Percentiles rank a stretch among this genome's conserved stretches.
These are phyloP conservation scores for Busseola fusca DNA, from an alignment of 2,888 invertebrate species.

Conservation along the genomic window DNA sequence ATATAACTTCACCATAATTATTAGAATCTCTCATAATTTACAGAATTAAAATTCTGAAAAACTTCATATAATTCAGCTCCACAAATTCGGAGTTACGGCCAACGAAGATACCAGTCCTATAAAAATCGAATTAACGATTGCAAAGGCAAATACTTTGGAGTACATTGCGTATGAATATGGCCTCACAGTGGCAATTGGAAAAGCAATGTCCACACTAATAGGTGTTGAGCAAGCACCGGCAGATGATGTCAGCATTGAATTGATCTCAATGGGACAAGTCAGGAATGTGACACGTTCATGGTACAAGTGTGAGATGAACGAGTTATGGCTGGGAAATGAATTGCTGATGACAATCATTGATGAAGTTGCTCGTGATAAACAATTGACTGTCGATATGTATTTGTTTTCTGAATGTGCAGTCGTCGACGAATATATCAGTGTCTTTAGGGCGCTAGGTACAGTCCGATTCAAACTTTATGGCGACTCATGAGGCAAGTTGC, in stretches of 20 bases:
- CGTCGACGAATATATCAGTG: neutral
- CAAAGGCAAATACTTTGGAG: slow-evolving; percentile 44
- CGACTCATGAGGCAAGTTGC: too few relatives aligned
- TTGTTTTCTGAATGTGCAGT: neutral
- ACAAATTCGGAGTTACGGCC: neutral
- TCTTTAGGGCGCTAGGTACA: neutral
- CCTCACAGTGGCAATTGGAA: slow-evolving; percentile 67
- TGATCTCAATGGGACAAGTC: slow-evolving; percentile 70
- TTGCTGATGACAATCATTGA: slow-evolving; percentile 40
- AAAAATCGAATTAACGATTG: slow-evolving; percentile 43
- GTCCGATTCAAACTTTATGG: neutral
- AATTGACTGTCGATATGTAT: slow-evolving; percentile 4
- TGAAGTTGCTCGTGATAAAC: slow-evolving; percentile 11
- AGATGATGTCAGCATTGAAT: slow-evolving; percentile 76
- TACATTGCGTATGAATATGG: slow-evolving; percentile 59
- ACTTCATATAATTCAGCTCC: neutral
- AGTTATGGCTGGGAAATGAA: slow-evolving; percentile 34
- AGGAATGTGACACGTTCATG: slow-evolving; percentile 68
- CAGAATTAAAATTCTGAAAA: neutral
- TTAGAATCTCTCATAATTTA: neutral
- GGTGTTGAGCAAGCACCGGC: slow-evolving; percentile 68
- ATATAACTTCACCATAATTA: neutral
- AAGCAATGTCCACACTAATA: slow-evolving; percentile 64
- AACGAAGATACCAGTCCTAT: slow-evolving; percentile 29
- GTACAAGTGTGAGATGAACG: slow-evolving; percentile 45